Evolutionary conservation across 2,888 invertebrate genomes (phyloP).

Genomic region (Drosophila kuntzei): DNA sequence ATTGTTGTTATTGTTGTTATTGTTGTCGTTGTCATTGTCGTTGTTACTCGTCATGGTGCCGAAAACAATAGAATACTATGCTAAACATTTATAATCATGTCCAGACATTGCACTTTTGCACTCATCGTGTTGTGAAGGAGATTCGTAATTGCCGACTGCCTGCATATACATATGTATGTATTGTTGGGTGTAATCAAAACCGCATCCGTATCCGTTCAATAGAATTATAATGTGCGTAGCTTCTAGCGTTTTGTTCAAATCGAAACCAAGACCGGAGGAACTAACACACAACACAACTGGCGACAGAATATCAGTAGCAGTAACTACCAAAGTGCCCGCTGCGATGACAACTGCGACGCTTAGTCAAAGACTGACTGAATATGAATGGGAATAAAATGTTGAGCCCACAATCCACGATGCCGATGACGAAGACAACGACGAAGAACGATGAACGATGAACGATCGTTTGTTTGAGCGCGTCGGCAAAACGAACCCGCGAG

Average conservation of each 20-base stretch:
- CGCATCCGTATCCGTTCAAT: slow-evolving; percentile 64
- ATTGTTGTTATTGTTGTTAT: slow-evolving; percentile 10
- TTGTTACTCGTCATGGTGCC: slow-evolving; percentile 45
- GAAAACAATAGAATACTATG: slow-evolving; percentile 67
- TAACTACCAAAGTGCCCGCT: slow-evolving; percentile 53
- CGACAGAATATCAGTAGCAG: slow-evolving; percentile 33
- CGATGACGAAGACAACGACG: slow-evolving; percentile 18
- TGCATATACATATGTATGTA: slow-evolving; percentile 4
- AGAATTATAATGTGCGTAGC: slow-evolving; percentile 25
- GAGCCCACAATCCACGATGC: slow-evolving; percentile 40
- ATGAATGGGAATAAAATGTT: slow-evolving; percentile 62
- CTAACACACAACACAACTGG: slow-evolving; percentile 27
- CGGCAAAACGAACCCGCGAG: slow-evolving; percentile 60
- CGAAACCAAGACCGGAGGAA: slow-evolving; percentile 46
- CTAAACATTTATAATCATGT: slow-evolving; percentile 62
- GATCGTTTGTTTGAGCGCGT: slow-evolving; percentile 48
- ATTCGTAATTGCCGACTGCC: slow-evolving; percentile 47
- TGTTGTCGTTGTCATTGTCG: slow-evolving; percentile 11
- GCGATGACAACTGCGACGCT: slow-evolving; percentile 65
- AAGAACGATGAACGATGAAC: slow-evolving; percentile 30
- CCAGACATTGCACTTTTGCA: slow-evolving; percentile 75
- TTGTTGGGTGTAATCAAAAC: slow-evolving; percentile 47
- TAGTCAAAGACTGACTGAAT: slow-evolving; percentile 77
- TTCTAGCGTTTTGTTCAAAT: slow-evolving; percentile 27
- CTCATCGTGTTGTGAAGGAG: slow-evolving; percentile 35